Evolutionary conservation across 2,797 vertebrate species (phyloP).

Genomic region (Neoniphon sammara): DNA sequence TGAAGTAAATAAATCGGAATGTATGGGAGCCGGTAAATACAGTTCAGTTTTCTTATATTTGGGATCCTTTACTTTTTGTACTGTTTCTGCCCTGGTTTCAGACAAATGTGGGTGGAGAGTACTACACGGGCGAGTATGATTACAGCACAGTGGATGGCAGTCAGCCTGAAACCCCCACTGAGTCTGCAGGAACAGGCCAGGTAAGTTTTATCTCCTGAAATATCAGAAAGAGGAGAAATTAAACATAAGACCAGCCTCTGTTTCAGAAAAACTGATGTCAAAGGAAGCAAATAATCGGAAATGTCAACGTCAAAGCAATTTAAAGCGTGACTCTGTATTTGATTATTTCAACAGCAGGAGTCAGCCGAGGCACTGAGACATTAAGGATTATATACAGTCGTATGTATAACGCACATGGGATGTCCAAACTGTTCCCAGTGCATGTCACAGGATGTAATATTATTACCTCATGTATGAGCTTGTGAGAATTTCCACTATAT

Average conservation of each 20-base stretch:
- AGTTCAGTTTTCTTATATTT: not conserved
- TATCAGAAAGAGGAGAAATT: not conserved
- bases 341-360: not conserved
- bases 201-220: constrained; percentile 75
- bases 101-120: constrained; percentile 85
- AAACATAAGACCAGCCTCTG: not conserved
- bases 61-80: not conserved
- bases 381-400: not conserved
- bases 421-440: too few species aligned
- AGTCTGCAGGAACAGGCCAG: constrained; percentile 83
- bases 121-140: constrained; percentile 85
- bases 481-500: too few species aligned
- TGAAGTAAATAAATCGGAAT: not conserved
- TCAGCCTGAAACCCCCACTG: constrained; percentile 85
- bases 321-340: not conserved
- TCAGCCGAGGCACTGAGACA: not conserved
- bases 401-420: too few species aligned
- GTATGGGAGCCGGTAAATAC: not conserved
- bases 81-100: constrained; percentile 47
- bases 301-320: constrained; percentile 2
- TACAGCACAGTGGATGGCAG: constrained; percentile 85
- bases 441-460: too few species aligned
- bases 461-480: too few species aligned
- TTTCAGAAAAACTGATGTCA: not conserved
- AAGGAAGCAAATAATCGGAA: constrained; percentile 24